These are phyloP conservation scores for Echinops telfairi DNA, from an alignment of 2,113 vertebrate species.

Conservation along the genomic window DNA sequence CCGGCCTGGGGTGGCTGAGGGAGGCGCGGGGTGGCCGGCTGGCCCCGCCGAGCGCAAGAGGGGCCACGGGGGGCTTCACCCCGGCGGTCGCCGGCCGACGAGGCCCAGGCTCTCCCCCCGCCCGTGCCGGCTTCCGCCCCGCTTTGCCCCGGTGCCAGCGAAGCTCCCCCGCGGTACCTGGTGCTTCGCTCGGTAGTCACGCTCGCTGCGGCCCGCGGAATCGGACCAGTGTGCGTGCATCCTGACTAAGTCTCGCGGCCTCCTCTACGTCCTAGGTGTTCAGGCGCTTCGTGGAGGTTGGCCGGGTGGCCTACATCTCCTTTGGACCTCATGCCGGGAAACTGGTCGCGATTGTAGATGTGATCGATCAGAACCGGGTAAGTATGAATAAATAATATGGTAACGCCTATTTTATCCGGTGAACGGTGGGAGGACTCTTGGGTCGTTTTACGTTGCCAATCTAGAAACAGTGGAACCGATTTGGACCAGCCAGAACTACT, in stretches of 20 bases:
- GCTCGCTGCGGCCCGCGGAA: neutral
- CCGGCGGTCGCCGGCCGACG: neutral
- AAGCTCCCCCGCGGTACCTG: fast-evolving
- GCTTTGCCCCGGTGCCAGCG: fast-evolving
- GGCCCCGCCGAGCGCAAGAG: fast-evolving
- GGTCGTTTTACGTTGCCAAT: too few species aligned
- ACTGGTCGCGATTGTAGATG: slow-evolving; percentile 96
- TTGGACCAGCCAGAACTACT: fast-evolving
- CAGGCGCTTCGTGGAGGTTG: slow-evolving; percentile 97
- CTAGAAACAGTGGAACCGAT: too few species aligned
- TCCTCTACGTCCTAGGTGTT: slow-evolving; percentile 90
- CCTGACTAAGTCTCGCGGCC: fast-evolving
- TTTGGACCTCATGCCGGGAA: slow-evolving; percentile 96
- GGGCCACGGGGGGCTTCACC: neutral
- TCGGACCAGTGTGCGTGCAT: fast-evolving
- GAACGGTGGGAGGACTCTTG: neutral
- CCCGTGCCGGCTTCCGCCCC: fast-evolving
- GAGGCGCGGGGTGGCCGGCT: fast-evolving
- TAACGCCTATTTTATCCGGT: fast-evolving
- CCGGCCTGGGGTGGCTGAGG: neutral
- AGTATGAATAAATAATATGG: slow-evolving; percentile 15
- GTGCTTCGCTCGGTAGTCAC: fast-evolving
- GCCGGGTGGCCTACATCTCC: slow-evolving; percentile 94
- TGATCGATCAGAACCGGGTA: slow-evolving; percentile 98
- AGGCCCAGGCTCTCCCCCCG: fast-evolving